These are phyloP conservation scores for Apaloderma vittatum DNA, from an alignment of 2,113 vertebrate species.

Conservation along the genomic window DNA sequence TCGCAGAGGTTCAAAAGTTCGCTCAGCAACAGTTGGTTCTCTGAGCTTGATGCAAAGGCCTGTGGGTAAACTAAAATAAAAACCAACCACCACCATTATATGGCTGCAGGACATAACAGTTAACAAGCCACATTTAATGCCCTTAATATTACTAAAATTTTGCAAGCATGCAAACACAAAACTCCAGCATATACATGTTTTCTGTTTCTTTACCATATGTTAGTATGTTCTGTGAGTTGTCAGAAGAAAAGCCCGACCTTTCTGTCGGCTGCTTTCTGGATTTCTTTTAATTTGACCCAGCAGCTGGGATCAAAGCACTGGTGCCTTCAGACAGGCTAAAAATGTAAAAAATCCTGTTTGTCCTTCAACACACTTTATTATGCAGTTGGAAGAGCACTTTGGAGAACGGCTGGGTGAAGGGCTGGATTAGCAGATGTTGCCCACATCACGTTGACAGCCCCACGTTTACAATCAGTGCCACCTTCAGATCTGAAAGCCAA, in stretches of 20 bases:
- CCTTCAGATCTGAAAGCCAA: slow-evolving; percentile 3
- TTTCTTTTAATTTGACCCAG: slow-evolving; percentile 48
- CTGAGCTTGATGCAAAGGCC: not conserved
- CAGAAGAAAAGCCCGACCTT: slow-evolving; percentile 24
- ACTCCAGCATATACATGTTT: not conserved
- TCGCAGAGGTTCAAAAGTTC: slow-evolving; percentile 53
- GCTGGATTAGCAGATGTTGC: slow-evolving; percentile 42
- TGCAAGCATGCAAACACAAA: not conserved
- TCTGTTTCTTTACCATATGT: slow-evolving; percentile 5
- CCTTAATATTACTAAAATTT: not conserved
- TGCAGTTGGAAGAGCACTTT: not conserved
- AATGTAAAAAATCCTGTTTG: not conserved
- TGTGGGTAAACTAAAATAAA: not conserved
- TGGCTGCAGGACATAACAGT: slow-evolving; percentile 33
- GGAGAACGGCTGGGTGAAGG: not conserved
- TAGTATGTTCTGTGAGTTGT: not conserved
- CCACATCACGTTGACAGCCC: not conserved
- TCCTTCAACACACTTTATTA: slow-evolving; percentile 12
- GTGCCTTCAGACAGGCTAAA: not conserved
- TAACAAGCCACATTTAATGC: slow-evolving; percentile 5
- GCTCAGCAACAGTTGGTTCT: slow-evolving; percentile 48
- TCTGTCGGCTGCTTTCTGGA: fast-evolving
- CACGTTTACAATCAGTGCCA: not conserved
- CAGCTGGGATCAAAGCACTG: slow-evolving; percentile 15
- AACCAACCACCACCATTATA: not conserved